Base-by-base conservation (phyloP, 2,797 vertebrate species). In the Sebastes iracundus region DNA sequence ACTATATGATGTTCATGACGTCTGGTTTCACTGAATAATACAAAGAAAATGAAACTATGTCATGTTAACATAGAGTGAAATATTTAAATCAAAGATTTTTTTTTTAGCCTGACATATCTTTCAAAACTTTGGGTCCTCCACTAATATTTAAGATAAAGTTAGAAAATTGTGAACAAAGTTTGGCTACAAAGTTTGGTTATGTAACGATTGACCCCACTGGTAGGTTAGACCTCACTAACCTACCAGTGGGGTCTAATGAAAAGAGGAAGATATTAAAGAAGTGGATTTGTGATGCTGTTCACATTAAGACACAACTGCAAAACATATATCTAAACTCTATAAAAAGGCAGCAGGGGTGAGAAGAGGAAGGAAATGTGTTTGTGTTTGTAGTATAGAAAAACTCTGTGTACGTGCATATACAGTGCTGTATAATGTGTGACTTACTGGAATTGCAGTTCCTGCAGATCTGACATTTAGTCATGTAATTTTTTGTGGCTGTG, bases 371-470 rank as follows among this genome's bases (percentile, higher is more conserved):
- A 56, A 61, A 27, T 35, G 3, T n/a, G 14, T 35, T 20, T 59
- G 53, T 61, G 52, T 56, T 64, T 33, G 16, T 23, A 35, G 5
- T 42, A 53, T 7, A 66, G 22, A 55, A 42, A 18, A 32, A 23
- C 2, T 58, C 4, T 16, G 25, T 72, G 12, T 30, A 9, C 60
- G 33, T 53, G 12, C 22, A 5, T 30, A 27, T 18, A 59, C 27
- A 62, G 11, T 28, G 16, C 7, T 38, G 46, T 16, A 1, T 46
- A 52, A 38, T 63, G 32, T 76, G 28, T 30, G 52, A 90, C 91
- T 92, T 90, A 95, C 94, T 6, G 3, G 0, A 0, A 67, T 12
- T 30, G 63, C 94, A 95, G 2, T 0, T 0, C 1, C 0, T 80
- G 82, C 95, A 95, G 16, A 0, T 0, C 0, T 4, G 20, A 69